These are phyloP conservation scores for Spinibarbus caldwelli DNA, from an alignment of 2,797 vertebrate genomes.

Conservation along the genomic window DNA sequence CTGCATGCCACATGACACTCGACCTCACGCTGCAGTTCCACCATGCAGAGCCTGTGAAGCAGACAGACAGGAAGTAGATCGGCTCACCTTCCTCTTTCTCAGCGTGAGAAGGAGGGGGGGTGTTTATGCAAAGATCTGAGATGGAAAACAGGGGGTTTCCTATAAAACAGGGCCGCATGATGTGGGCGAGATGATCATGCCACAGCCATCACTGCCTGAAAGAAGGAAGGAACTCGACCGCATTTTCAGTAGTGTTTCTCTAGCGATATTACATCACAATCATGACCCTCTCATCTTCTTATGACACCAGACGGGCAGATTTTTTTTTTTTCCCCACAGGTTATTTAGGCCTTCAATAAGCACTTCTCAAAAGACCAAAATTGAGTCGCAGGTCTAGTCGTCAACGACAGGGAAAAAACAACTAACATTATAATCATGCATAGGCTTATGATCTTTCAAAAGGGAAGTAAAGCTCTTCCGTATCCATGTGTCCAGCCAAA, in stretches of 20 bases:
- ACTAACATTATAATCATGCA: background rate
- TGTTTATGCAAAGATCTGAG: background rate
- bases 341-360: background rate
- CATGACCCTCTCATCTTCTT: background rate
- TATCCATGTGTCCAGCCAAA: no score
- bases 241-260: background rate
- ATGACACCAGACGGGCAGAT: background rate
- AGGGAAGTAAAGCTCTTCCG: background rate
- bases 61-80: constrained; percentile 52
- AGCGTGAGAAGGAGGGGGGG: background rate
- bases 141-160: constrained; percentile 18
- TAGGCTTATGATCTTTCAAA: background rate
- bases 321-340: no score
- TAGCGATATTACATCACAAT: background rate
- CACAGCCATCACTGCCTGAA: background rate
- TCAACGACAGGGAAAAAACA: background rate
- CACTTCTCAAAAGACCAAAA: background rate
- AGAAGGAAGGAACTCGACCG: background rate
- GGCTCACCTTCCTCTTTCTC: constrained; percentile 8
- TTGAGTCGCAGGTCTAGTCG: background rate
- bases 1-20: background rate
- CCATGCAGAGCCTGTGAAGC: constrained; percentile 23
- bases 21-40: no score
- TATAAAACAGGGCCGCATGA: background rate
- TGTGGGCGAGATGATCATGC: background rate